phyloP scores from a whole-genome alignment of 2,888 invertebrate species.

The Scaptomyza tumidula region DNA sequence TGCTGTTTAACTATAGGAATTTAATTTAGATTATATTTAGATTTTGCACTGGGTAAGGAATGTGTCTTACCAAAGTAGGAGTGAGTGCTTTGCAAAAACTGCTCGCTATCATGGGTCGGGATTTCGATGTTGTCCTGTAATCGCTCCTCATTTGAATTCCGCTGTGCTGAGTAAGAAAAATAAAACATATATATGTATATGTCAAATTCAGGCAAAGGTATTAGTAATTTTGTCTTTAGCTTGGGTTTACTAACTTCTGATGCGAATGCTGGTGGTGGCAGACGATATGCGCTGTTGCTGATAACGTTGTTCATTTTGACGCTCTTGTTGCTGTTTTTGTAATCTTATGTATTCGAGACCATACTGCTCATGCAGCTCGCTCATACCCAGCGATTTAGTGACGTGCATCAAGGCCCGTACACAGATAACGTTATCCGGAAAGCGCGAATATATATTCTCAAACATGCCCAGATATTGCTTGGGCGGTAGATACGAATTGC shows the following conservation, averaged over 20 bases:
- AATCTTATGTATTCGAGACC: constrained; percentile 92
- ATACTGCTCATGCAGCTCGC: constrained; percentile 93
- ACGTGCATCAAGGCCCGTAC: constrained; percentile 87
- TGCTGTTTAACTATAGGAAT: constrained; percentile 70
- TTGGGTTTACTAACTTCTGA: constrained; percentile 52
- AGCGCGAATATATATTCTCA: constrained; percentile 89
- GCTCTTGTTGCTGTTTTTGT: constrained; percentile 80
- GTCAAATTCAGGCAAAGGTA: background rate
- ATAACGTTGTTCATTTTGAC: constrained; percentile 78
- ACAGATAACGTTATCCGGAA: constrained; percentile 98
- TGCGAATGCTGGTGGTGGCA: constrained; percentile 69
- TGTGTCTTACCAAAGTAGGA: constrained; percentile 46
- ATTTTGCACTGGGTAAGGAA: fast-evolving
- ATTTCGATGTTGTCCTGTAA: constrained; percentile 53
- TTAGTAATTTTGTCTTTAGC: background rate
- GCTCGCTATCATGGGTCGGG: constrained; percentile 57
- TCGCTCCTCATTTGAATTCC: constrained; percentile 69
- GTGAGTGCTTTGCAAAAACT: constrained; percentile 49
- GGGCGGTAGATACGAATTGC: constrained; percentile 89
- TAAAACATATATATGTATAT: background rate
- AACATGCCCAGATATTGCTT: constrained; percentile 85
- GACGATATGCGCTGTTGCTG: constrained; percentile 79
- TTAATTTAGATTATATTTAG: background rate
- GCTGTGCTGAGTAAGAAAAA: constrained; percentile 39
- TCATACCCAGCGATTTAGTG: constrained; percentile 89